Conservation (phyloP, 2,888 invertebrate genomes). For the Hypomecis atomaria region DNA sequence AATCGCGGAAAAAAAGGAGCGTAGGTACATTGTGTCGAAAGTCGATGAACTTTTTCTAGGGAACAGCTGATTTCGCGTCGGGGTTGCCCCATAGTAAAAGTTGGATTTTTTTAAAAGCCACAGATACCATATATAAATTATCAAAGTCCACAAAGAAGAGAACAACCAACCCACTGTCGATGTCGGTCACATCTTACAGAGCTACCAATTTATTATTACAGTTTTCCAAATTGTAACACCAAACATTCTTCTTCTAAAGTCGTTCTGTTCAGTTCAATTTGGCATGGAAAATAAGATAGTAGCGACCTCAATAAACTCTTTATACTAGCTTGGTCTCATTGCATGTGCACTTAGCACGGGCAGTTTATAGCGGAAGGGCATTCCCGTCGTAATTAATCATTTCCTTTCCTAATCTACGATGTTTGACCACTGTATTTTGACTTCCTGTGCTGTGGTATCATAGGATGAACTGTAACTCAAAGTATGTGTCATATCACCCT, state of each 20-base stretch:
- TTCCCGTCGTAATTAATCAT: conserved; percentile 52
- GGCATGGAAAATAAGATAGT: not conserved
- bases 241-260: not conserved
- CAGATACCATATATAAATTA: too few species aligned
- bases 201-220: not conserved
- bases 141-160: not conserved
- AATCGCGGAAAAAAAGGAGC: too few species aligned
- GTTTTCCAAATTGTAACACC: not conserved
- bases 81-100: too few species aligned
- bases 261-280: not conserved
- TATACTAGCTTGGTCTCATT: not conserved
- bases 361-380: conserved; percentile 53
- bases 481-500: not conserved
- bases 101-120: too few species aligned
- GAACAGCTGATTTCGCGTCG: too few species aligned
- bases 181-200: conserved; percentile 2
- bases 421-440: conserved; percentile 47
- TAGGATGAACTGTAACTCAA: conserved; percentile 1
- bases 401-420: conserved; percentile 49
- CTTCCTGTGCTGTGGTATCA: conserved; percentile 37
- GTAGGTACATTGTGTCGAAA: too few species aligned
- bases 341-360: conserved; percentile 29
- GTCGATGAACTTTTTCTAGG: too few species aligned
- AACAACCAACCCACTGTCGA: conserved; percentile 14
- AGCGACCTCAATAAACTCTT: not conserved